Conservation (phyloP, 2,113 vertebrate species). For the Myotis brandtii region DNA sequence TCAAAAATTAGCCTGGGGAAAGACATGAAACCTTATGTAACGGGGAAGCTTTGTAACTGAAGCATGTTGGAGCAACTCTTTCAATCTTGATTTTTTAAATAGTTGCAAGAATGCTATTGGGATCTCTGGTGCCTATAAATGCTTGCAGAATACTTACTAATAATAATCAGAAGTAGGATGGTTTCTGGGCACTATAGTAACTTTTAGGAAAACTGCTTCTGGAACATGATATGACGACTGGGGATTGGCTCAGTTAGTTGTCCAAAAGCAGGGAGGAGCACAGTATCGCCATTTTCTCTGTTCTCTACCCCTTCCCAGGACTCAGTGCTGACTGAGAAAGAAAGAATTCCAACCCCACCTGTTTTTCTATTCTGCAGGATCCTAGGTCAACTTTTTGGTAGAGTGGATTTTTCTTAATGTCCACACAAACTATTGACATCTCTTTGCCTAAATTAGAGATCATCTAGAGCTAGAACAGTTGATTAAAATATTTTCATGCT, state of each 20-base stretch:
- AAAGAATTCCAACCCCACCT: neutral
- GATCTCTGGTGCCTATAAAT: neutral
- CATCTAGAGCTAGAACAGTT: neutral
- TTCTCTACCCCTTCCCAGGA: neutral
- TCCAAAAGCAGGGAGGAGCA: neutral
- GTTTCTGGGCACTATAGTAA: neutral
- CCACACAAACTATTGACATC: neutral
- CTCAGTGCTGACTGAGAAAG: neutral
- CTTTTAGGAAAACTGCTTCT: constrained; percentile 10
- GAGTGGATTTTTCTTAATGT: neutral
- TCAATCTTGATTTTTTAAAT: constrained; percentile 23
- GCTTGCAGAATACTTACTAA: neutral
- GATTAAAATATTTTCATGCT: neutral
- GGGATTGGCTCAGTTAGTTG: neutral
- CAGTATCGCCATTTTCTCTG: neutral
- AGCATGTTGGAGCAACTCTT: constrained; percentile 3
- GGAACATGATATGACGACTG: neutral
- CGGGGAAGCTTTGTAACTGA: neutral
- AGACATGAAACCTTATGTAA: neutral
- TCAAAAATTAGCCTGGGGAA: constrained; percentile 35
- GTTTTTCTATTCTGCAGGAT: neutral
- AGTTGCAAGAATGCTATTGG: constrained; percentile 9
- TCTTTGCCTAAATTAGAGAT: neutral
- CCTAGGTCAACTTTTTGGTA: neutral
- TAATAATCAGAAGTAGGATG: neutral